Evolutionary conservation across 2,888 invertebrate genomes (phyloP), one percentile per base, ranked within the genome.

Genomic region (Proisotoma minuta): DNA sequence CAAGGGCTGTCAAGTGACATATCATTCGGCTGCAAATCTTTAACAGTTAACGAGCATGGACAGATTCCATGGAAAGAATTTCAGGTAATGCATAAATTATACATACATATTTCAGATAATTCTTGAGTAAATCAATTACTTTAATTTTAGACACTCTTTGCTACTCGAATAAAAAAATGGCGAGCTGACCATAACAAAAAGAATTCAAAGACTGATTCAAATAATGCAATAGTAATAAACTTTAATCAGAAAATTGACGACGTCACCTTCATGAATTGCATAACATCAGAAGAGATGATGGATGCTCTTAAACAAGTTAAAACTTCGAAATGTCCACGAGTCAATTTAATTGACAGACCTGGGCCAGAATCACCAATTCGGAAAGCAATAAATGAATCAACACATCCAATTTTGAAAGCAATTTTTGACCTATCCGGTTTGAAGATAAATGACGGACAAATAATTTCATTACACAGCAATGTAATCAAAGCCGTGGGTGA

Each of bases 61-160:
- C 86, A 90, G 47, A 91, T 95, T 76, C 89, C 90, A 0, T 93
- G 92, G 88, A 94, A 94, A 76, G 94, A 94, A 79, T 88, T 96
- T 81, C 94, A 95, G 87, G 91, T 91, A 79, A 75, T n/a, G n/a
- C n/a, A n/a, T 20, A 75, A 59, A 75, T 77, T 53, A 24, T n/a
- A 52, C 28, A 24, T n/a, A n/a, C n/a, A n/a, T n/a, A n/a, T n/a
- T n/a, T 54, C 2, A 43, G 39, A 10, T 10, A 3, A 39, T n/a
- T 5, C 18, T 5, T 59, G 4, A n/a, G 4, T 28, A 22, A 18
- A 40, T 59, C 3, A 10, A 34, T 34, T 34, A 8, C n/a, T 40
- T 18, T 22, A 40, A 43, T 43, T 56, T 22, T 59, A 73, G 73
- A 59, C 66, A 15, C 65, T 62, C 28, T 73, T 73, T 52, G 60